Evolutionary conservation across 1,140 invertebrate species (phyloP), one percentile per base, ranked within the genome.

Genomic region (Mya arenaria): DNA sequence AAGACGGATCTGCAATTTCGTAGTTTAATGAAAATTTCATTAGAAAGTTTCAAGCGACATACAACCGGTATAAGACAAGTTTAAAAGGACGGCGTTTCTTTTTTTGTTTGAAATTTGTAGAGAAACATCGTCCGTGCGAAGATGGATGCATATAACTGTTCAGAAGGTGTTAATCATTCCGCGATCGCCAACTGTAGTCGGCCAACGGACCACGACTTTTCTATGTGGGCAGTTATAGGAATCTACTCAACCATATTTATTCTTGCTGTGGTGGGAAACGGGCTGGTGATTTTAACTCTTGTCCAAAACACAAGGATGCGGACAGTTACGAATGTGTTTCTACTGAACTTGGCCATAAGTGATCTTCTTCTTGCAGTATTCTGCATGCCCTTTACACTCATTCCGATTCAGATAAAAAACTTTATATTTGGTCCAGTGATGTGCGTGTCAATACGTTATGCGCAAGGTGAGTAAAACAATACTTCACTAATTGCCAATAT

Each of bases 311-410:
- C 96, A 86, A 93, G 96, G 84, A 97, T 97, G 97, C 94, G 96
- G 68, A 97, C 97, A 0, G 96, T 97, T 3, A 97, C 97, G 13
- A 97, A 97, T 90, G 95, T 97, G 4, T 97, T 97, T 91, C 94
- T 97, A 32, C 93, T 97, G 17, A 97, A 97, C 92, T 93, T 97
- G 94, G 95, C 92, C 52, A 81, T 92, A 41, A 89, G 90, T 79
- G 97, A 97, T 92, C 95, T 98, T 62, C 93, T 97, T 4, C 93
- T 97, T 39, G 96, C 96, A 4, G 96, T 97, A 0, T 96, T 97
- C 90, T 98, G 97, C 88, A 96, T 97, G 94, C 97, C 97, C 0
- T 97, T 97, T 85, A 97, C 97, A 0, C 93, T 98, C n/a, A 95
- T 97, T 6, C 96, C 96, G 2, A 95, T 96, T 41, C 93, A 97